Conservation (phyloP, 2,113 vertebrate species). For the Pantherophis guttatus region DNA sequence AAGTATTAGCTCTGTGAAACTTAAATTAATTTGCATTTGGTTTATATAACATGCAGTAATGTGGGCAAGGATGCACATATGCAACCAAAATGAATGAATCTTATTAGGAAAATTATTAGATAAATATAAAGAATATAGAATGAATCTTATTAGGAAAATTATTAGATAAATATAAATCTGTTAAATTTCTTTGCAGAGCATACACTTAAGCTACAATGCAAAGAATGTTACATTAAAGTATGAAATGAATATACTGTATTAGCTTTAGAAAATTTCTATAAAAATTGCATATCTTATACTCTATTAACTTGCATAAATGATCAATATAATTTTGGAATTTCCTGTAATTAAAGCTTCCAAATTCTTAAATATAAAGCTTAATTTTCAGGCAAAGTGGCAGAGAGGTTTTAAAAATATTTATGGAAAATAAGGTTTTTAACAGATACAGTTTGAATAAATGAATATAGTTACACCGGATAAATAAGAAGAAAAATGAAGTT, state of each 20-base stretch:
- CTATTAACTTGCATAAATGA: neutral
- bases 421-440: neutral
- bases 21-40: neutral
- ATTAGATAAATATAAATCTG: neutral
- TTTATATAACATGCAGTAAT: neutral
- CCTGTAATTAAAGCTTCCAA: neutral
- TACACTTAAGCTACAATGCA: neutral
- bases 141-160: neutral
- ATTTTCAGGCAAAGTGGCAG: neutral
- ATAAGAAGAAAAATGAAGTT: neutral
- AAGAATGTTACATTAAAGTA: neutral
- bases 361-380: neutral
- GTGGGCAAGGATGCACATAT: neutral
- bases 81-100: neutral
- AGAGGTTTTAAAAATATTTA: neutral
- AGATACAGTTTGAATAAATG: neutral
- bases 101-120: neutral
- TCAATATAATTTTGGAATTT: neutral
- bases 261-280: neutral
- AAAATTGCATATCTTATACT: neutral
- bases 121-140: neutral
- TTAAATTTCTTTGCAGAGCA: neutral
- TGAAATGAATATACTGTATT: neutral
- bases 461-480: neutral
- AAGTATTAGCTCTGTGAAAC: neutral